Conservation (phyloP, 2,113 vertebrate genomes). For the Calidris pugnax region DNA sequence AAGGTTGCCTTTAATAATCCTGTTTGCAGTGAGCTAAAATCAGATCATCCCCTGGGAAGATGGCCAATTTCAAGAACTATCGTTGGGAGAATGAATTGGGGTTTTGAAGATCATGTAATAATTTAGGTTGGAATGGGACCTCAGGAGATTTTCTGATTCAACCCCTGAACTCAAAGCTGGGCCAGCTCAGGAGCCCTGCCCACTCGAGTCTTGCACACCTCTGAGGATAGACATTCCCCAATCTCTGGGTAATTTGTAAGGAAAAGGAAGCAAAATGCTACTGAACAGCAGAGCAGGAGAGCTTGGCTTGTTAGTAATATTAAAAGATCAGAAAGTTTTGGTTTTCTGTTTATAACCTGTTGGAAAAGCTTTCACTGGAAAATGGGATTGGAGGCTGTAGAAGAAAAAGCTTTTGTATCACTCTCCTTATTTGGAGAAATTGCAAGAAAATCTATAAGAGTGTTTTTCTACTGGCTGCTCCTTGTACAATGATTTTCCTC, state of each 20-base stretch:
- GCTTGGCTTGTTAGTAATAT: background rate
- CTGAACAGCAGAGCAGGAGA: background rate
- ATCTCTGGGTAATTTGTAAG: background rate
- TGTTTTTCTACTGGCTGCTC: background rate
- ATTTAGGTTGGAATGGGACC: background rate
- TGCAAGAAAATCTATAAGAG: background rate
- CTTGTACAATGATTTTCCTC: background rate
- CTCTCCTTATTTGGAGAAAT: background rate
- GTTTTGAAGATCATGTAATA: background rate
- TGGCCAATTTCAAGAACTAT: background rate
- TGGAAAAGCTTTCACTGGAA: background rate
- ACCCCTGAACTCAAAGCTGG: background rate
- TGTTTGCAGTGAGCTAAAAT: background rate
- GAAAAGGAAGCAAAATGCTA: background rate
- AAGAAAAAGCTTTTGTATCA: background rate
- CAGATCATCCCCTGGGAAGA: background rate
- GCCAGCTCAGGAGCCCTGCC: background rate
- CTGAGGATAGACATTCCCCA: background rate
- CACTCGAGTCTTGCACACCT: background rate
- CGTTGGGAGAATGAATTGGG: background rate
- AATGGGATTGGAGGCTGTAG: background rate
- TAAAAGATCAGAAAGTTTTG: background rate
- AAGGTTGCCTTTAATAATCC: background rate
- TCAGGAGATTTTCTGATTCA: background rate
- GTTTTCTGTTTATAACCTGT: background rate